Percentiles rank a stretch among this genome's conserved stretches.
Evolutionary conservation across 2,113 vertebrate species (phyloP).

Genomic region (Aegithalos caudatus): DNA sequence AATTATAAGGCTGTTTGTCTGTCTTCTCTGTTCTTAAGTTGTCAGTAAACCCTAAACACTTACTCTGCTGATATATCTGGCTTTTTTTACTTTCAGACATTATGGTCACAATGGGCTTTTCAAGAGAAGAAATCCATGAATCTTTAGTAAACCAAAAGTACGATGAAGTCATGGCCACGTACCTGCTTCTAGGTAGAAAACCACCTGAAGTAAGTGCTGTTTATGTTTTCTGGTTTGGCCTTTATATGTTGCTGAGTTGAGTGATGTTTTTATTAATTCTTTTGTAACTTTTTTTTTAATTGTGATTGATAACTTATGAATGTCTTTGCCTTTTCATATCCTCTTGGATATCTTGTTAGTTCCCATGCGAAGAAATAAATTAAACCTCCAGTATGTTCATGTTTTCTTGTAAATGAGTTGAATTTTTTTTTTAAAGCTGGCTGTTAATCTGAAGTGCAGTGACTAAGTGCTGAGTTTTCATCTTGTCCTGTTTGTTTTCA

Average conservation of each 20-base stretch:
- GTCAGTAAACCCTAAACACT: neutral
- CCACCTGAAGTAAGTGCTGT: constrained; percentile 85
- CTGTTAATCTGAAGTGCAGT: neutral
- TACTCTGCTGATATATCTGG: neutral
- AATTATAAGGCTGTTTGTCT: neutral
- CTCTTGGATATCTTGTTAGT: neutral
- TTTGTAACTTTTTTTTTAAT: neutral
- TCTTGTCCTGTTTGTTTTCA: neutral
- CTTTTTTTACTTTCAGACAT: constrained; percentile 76
- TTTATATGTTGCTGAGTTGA: neutral
- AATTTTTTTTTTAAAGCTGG: neutral
- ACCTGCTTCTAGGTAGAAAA: constrained; percentile 94
- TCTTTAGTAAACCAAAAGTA: constrained; percentile 92
- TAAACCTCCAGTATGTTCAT: neutral
- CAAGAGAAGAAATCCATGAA: constrained; percentile 94
- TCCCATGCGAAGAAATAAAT: neutral
- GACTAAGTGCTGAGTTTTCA: neutral
- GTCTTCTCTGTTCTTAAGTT: neutral
- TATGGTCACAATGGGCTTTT: constrained; percentile 98
- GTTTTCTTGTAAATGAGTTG: neutral
- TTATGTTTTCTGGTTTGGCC: neutral
- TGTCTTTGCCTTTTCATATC: neutral
- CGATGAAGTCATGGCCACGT: constrained; percentile 97
- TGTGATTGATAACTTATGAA: neutral
- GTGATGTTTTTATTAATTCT: neutral